phyloP scores from a whole-genome alignment of 2,888 invertebrate genomes.

The Brachyptera putata region DNA sequence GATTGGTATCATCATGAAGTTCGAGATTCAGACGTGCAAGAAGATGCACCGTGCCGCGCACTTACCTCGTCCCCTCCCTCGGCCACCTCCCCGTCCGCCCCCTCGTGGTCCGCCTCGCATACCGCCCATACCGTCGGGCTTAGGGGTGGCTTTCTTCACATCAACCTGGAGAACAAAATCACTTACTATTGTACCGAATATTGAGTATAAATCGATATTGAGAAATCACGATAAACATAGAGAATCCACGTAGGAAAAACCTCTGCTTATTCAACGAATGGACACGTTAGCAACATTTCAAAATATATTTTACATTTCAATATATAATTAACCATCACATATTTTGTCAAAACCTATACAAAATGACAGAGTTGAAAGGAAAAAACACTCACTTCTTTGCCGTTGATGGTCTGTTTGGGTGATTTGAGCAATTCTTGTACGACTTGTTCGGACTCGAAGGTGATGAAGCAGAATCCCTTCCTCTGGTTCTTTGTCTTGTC shows the following conservation, averaged over 20 bases:
- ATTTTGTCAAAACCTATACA: too few relatives aligned
- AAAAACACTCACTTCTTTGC: constrained; percentile 72
- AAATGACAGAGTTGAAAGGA: too few relatives aligned
- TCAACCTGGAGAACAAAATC: constrained; percentile 79
- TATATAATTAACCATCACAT: too few relatives aligned
- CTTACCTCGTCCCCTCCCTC: constrained; percentile 54
- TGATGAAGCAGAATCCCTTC: constrained; percentile 96
- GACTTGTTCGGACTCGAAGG: constrained; percentile 92
- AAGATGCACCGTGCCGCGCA: neutral
- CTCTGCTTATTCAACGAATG: too few relatives aligned
- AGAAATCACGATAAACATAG: too few relatives aligned
- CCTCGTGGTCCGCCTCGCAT: constrained; percentile 61
- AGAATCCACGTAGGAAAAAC: too few relatives aligned
- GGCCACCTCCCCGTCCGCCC: constrained; percentile 52
- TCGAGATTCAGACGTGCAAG: neutral
- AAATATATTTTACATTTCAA: too few relatives aligned
- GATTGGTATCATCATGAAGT: constrained; percentile 16
- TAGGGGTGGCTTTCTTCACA: constrained; percentile 92
- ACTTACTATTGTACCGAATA: too few relatives aligned
- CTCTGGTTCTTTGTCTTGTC: constrained; percentile 96
- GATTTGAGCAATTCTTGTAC: constrained; percentile 88
- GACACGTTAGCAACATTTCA: too few relatives aligned
- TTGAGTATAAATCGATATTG: too few relatives aligned
- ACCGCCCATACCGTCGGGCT: constrained; percentile 69
- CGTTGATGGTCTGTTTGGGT: constrained; percentile 88